phyloP scores from a whole-genome alignment of 2,888 invertebrate species.

The Mythimna lalbum region DNA sequence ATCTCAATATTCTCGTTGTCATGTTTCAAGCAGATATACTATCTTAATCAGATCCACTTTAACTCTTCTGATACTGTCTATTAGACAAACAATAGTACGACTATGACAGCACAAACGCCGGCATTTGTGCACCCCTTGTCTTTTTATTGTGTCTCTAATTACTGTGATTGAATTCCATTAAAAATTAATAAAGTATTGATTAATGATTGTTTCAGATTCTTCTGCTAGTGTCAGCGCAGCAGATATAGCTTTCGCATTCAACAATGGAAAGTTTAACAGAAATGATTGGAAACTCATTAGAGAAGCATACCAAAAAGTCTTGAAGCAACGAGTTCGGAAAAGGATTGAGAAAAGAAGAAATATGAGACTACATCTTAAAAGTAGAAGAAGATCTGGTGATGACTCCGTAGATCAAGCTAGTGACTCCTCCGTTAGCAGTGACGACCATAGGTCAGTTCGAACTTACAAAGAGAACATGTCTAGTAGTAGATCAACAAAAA shows the following conservation, averaged over 20 bases:
- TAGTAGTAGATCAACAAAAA: slow-evolving; percentile 55
- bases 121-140: too few relatives aligned
- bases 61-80: too few relatives aligned
- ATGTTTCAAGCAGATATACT: too few relatives aligned
- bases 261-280: slow-evolving; percentile 74
- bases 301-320: slow-evolving; percentile 73
- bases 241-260: slow-evolving; percentile 77
- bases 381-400: slow-evolving; percentile 71
- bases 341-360: slow-evolving; percentile 77
- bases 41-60: not conserved
- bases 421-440: slow-evolving; percentile 82
- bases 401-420: slow-evolving; percentile 82
- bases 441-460: slow-evolving; percentile 76
- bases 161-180: too few relatives aligned
- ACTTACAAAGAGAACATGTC: slow-evolving; percentile 71
- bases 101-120: too few relatives aligned
- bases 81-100: too few relatives aligned
- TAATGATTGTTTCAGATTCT: slow-evolving; percentile 73
- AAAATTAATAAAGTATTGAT: not conserved
- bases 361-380: slow-evolving; percentile 70
- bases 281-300: slow-evolving; percentile 76
- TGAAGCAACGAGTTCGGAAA: slow-evolving; percentile 70
- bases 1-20: too few relatives aligned
- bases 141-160: too few relatives aligned
- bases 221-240: slow-evolving; percentile 75